A percentile compares a stretch with the other conserved stretches of the same genome.
Conservation (phyloP, 1,140 invertebrate species). For the Paramacrobiotus metropolitanus region DNA sequence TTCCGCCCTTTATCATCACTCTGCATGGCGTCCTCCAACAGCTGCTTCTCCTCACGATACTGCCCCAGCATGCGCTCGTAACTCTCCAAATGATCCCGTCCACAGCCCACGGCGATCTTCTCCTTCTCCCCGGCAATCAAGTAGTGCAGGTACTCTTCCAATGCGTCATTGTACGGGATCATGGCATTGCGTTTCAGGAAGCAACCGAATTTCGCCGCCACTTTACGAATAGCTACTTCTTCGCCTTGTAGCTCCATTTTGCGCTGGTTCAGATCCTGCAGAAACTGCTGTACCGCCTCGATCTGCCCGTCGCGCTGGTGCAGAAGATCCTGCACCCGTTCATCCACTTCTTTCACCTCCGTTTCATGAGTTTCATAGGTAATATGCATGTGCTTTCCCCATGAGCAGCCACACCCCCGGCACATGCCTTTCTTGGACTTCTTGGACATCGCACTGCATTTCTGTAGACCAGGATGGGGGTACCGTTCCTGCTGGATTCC, state of each 20-base stretch:
- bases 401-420: too few relatives aligned
- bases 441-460: too few relatives aligned
- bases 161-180: slow-evolving; percentile 13
- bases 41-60: neutral
- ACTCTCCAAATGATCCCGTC: neutral
- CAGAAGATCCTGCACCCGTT: too few relatives aligned
- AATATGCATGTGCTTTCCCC: too few relatives aligned
- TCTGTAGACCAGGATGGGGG: too few relatives aligned
- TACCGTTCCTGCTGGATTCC: too few relatives aligned
- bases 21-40: neutral
- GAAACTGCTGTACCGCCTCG: too few relatives aligned
- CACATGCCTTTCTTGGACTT: too few relatives aligned
- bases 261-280: too few relatives aligned
- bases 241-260: slow-evolving; percentile 7
- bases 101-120: neutral
- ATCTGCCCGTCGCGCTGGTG: too few relatives aligned
- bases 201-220: slow-evolving; percentile 11
- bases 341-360: too few relatives aligned
- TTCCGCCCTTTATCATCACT: neutral
- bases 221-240: slow-evolving; percentile 9
- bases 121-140: slow-evolving; percentile 9
- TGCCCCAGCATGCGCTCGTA: neutral
- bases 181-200: slow-evolving; percentile 12
- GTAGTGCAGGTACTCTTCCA: slow-evolving; percentile 12
- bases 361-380: too few relatives aligned